A percentile compares a stretch with the other conserved stretches of the same genome.
Conservation (phyloP, 2,113 vertebrate genomes). For the Callocephalon fimbriatum region DNA sequence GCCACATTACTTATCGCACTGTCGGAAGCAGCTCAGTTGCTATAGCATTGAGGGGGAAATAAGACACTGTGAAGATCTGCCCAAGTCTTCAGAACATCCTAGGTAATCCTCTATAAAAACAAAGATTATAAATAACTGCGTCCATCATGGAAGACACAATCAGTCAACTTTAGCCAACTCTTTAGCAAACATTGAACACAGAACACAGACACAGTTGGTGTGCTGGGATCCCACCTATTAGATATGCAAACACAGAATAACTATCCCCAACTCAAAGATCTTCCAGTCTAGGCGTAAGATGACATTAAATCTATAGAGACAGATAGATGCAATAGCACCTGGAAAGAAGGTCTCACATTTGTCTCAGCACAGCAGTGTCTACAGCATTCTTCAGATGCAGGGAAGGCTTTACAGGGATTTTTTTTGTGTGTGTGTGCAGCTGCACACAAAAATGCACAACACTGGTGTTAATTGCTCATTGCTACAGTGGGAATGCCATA, state of each 20-base stretch:
- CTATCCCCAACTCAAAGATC: background rate
- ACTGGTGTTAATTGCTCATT: background rate
- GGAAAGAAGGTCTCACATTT: background rate
- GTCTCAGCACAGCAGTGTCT: background rate
- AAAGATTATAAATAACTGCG: background rate
- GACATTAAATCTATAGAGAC: background rate
- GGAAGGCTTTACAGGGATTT: background rate
- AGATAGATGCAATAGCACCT: background rate
- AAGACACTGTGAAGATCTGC: background rate
- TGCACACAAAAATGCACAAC: background rate
- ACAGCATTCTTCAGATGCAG: fast-evolving
- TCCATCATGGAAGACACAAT: background rate
- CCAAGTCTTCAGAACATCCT: background rate
- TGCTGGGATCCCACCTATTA: background rate
- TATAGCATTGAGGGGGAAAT: background rate
- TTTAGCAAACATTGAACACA: fast-evolving
- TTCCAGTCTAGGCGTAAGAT: background rate
- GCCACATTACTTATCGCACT: background rate
- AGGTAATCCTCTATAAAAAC: background rate
- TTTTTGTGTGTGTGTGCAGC: background rate
- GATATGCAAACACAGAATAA: background rate
- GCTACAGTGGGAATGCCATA: background rate
- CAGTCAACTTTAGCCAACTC: background rate
- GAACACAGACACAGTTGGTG: fast-evolving
- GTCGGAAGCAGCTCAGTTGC: background rate